Conservation (phyloP, 2,113 vertebrate genomes). For the Fregetta grallaria region DNA sequence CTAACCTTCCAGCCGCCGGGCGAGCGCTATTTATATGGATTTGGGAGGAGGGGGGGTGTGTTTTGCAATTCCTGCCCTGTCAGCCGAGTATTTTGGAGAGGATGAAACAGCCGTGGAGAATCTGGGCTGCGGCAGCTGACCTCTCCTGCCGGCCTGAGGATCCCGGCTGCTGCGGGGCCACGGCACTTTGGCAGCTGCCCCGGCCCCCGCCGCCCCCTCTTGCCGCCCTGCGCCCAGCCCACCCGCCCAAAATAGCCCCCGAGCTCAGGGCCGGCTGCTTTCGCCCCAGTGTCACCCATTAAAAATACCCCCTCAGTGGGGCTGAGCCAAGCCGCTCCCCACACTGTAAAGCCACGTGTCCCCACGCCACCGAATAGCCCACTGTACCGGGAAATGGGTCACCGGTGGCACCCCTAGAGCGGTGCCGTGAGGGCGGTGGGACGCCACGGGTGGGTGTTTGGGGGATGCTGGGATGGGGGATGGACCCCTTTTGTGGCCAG, state of each 20-base stretch:
- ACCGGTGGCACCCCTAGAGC: neutral
- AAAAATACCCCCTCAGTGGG: constrained; percentile 1
- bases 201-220: neutral
- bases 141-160: constrained; percentile 15
- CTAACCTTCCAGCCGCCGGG: constrained; percentile 53
- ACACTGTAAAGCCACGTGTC: constrained; percentile 4
- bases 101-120: constrained; percentile 77
- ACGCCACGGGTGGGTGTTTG: fast-evolving
- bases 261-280: constrained; percentile 22
- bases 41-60: constrained; percentile 35
- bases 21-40: constrained; percentile 70
- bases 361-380: neutral
- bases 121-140: constrained; percentile 69
- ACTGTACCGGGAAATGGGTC: neutral
- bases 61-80: constrained; percentile 64
- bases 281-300: neutral
- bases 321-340: neutral
- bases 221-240: neutral
- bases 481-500: neutral
- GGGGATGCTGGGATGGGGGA: no score
- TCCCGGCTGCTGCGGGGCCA: neutral
- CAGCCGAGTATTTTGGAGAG: constrained; percentile 77
- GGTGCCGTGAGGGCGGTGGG: fast-evolving
- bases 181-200: constrained; percentile 16
- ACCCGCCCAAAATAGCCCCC: constrained; percentile 61